A percentile compares a stretch with the other conserved stretches of the same genome.
These are phyloP conservation scores for Drosophila birchii DNA, from an alignment of 2,888 invertebrate species.

Conservation along the genomic window DNA sequence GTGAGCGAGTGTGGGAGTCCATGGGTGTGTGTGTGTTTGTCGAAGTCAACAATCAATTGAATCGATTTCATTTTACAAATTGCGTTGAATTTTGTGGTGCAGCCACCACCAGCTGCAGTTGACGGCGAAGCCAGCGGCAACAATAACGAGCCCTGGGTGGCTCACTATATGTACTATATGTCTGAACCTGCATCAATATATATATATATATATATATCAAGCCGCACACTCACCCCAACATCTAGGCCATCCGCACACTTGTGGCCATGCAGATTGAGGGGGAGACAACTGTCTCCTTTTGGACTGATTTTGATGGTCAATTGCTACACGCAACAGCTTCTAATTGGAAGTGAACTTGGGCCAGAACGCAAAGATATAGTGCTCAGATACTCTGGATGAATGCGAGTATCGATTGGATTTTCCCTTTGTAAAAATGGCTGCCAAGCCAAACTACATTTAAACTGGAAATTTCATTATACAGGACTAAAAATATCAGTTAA, in stretches of 20 bases:
- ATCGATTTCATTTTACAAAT: slow-evolving; percentile 81
- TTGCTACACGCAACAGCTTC: slow-evolving; percentile 69
- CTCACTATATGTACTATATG: slow-evolving; percentile 13
- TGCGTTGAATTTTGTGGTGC: slow-evolving; percentile 81
- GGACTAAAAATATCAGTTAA: slow-evolving; percentile 11
- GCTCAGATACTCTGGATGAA: slow-evolving; percentile 16
- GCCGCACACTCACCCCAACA: not conserved
- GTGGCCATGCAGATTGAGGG: slow-evolving; percentile 30
- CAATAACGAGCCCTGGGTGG: slow-evolving; percentile 64
- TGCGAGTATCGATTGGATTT: slow-evolving; percentile 50
- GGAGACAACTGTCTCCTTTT: slow-evolving; percentile 48
- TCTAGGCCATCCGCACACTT: slow-evolving; percentile 1
- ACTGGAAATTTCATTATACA: slow-evolving; percentile 12
- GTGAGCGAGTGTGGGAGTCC: slow-evolving; percentile 9
- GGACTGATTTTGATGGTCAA: slow-evolving; percentile 76
- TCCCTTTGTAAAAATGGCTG: slow-evolving; percentile 7
- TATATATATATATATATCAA: slow-evolving; percentile 1
- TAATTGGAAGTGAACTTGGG: slow-evolving; percentile 67
- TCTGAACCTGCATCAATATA: not conserved
- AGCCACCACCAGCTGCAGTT: slow-evolving; percentile 75
- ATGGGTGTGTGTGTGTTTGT: slow-evolving; percentile 57
- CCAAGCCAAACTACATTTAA: slow-evolving; percentile 5
- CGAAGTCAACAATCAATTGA: slow-evolving; percentile 80
- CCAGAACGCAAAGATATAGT: slow-evolving; percentile 39
- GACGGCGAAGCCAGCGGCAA: slow-evolving; percentile 72